Percentiles rank a stretch among this genome's conserved stretches.
These are phyloP conservation scores for Synergus umbraculus DNA, from an alignment of 2,888 invertebrate genomes.

Conservation along the genomic window DNA sequence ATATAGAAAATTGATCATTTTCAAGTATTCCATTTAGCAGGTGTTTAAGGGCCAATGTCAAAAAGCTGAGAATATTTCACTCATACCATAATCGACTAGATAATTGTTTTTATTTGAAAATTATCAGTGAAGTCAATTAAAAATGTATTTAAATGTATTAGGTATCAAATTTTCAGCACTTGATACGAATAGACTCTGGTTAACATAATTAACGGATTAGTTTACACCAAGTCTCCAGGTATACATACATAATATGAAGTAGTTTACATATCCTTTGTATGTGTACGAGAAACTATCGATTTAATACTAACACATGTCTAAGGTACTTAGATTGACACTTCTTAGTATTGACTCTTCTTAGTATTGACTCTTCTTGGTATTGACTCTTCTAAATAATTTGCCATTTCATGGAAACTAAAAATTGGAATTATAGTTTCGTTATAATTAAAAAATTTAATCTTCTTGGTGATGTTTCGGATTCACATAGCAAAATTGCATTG, in stretches of 20 bases:
- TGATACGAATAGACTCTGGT: conserved; percentile 6
- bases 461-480: too few relatives aligned
- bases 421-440: too few relatives aligned
- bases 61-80: background rate
- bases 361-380: background rate
- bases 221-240: background rate
- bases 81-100: background rate
- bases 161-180: conserved; percentile 10
- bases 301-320: background rate
- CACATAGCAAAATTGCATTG: too few relatives aligned
- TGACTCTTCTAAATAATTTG: background rate
- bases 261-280: background rate
- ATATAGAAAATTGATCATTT: conserved; percentile 8
- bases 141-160: background rate
- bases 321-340: background rate
- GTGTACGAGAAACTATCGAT: background rate
- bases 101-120: background rate
- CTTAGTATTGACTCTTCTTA: background rate
- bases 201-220: conserved; percentile 20
- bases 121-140: background rate
- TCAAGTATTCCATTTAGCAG: background rate
- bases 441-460: too few relatives aligned
- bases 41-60: background rate
- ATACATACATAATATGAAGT: background rate
- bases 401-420: too few relatives aligned